Evolutionary conservation across 2,888 invertebrate species (phyloP), one percentile per base, ranked within the genome.

Genomic region (Dasypolia templi): DNA sequence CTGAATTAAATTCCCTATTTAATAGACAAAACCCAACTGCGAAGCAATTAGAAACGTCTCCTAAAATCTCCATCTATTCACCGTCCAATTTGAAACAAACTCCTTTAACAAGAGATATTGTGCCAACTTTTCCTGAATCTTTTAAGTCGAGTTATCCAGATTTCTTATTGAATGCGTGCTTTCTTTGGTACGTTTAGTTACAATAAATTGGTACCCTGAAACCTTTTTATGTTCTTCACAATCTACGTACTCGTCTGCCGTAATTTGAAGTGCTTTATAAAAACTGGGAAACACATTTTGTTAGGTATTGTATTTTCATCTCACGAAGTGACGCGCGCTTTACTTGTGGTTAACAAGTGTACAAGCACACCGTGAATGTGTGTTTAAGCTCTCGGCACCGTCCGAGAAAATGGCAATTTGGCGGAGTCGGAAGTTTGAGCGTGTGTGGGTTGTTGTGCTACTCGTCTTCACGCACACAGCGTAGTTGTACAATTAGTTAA

Each of bases 121-220:
- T 29, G 42, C 32, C 7, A 79, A 79, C 61, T 75, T 84, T 51
- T 46, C 58, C 19, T 35, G 55, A 44, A 70, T 67, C 73, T 66
- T 76, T 77, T 77, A 75, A 73, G 63, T 49, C 73, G 32, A 35
- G 51, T 85, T 75, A 83, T 82, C 73, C 66, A 51, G n/a, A 49
- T 70, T 39, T 65, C 63, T 75, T 72, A 85, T 77, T 78, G 77
- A 75, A 75, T 79, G 79, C 81, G 75, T 76, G 82, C 72, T 79
- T 75, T 79, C 77, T 72, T 82, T 77, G 79, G 85, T 85, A 74
- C 42, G 70, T 75, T 42, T 64, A 46, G 70, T 63, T 46, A 64
- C 65, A 72, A 74, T 82, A 79, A 85, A 79, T 85, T 81, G 75
- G 42, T 61, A 49, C 22, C 11, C 26, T 14, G 29, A 67, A 72